Evolutionary conservation across 2,888 invertebrate genomes (phyloP).

Genomic region (Tetragnatha montana): DNA sequence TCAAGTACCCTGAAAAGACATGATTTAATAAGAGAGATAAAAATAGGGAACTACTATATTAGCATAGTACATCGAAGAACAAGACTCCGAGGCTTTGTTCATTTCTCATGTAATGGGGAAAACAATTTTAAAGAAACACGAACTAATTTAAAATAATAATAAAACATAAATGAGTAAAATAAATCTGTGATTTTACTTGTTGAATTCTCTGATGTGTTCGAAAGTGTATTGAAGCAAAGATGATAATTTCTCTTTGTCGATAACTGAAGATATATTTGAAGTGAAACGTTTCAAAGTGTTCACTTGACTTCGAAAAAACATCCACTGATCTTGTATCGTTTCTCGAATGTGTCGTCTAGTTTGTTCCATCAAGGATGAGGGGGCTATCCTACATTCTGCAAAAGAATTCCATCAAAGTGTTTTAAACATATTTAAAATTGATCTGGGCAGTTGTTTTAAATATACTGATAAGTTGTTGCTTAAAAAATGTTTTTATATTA

Average conservation of each 20-base stretch:
- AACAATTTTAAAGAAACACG: neutral
- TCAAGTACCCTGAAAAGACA: conserved; percentile 26
- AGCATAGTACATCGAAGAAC: neutral
- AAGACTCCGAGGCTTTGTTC: no score
- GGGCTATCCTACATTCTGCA: conserved; percentile 5
- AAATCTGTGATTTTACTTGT: conserved; percentile 20
- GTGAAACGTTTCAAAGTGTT: neutral
- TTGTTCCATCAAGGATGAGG: conserved; percentile 50
- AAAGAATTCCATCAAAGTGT: no score
- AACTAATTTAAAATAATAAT: neutral
- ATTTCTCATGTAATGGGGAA: neutral
- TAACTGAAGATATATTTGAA: neutral
- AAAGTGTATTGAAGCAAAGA: conserved; percentile 34
- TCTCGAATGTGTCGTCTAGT: conserved; percentile 43
- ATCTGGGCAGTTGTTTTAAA: no score
- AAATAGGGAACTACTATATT: neutral
- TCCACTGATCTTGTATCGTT: conserved; percentile 48
- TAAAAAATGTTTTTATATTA: no score
- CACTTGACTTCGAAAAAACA: conserved; percentile 41
- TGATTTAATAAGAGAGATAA: neutral
- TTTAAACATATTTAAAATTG: neutral
- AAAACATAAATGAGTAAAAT: neutral
- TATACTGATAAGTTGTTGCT: no score
- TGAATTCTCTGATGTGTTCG: conserved; percentile 41
- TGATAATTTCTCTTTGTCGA: neutral